Evolutionary conservation across 2,888 invertebrate species (phyloP), one percentile per base, ranked within the genome.

Genomic region (Erebia palarica): DNA sequence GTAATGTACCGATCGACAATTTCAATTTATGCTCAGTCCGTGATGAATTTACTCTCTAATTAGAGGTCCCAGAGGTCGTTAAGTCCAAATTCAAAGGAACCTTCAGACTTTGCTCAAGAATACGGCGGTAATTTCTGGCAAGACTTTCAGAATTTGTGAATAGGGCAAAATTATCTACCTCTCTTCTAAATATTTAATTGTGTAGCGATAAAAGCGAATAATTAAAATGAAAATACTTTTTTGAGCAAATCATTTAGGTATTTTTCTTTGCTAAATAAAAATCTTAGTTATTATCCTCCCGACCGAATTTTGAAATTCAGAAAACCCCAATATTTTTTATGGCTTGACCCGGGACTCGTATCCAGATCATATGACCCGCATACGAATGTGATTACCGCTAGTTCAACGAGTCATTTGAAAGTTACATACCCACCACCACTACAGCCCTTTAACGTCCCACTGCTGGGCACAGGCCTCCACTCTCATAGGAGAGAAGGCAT

Each of bases 61-160:
- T 63, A 63, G 63, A 63, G 63, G 63, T 63, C 63, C 63, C 63
- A 47, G 47, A 18, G 63, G 63, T 65, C 55, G 53, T 65, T 65
- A 55, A 55, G 18, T 65, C 65, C 36, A 65, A 65, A 65, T 65
- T 65, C 65, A 65, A 65, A 65, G 65, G 55, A 65, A 65, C 65
- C 51, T 49, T 49, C 42, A 55, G 55, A 55, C 65, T 65, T 65
- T 55, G 65, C 65, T 63, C 21, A 63, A 63, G 63, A 63, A 63
- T 63, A 63, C 49, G 14, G 18, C 63, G 27, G 21, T 63, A 49
- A 63, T 63, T 63, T 63, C 63, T 49, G 21, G 10, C 21, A 63
- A 63, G 63, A 63, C 49, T 27, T 44, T 63, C 49, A 49, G 47
- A 63, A 63, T 49, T 63, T 63, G 63, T 63, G 63, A 63, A 63